A percentile compares a stretch with the other conserved stretches of the same genome.
These are phyloP conservation scores for Coenonympha glycerion DNA, from an alignment of 2,888 invertebrate species.

Conservation along the genomic window DNA sequence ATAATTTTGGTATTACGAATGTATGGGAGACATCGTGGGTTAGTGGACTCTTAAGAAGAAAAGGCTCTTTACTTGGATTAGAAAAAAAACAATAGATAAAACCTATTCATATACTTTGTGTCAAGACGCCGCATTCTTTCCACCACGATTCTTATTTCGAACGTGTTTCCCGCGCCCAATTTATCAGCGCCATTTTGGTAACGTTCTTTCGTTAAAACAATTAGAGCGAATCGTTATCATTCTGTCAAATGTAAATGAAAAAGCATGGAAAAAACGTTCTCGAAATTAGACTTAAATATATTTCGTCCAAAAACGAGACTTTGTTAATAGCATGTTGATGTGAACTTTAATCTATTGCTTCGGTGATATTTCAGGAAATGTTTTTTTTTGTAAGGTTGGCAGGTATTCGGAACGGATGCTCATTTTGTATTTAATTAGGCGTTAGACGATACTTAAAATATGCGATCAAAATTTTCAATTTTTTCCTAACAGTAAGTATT, in stretches of 20 bases:
- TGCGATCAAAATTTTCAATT: not conserved
- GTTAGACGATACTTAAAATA: conserved; percentile 2
- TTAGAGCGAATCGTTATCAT: conserved; percentile 60
- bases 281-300: conserved; percentile 26
- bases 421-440: not conserved
- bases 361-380: conserved; percentile 14
- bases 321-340: conserved; percentile 26
- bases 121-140: conserved; percentile 30
- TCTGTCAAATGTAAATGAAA: conserved; percentile 46
- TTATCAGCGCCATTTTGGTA: conserved; percentile 52
- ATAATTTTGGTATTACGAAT: no score
- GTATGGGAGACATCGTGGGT: no score
- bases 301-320: conserved; percentile 21
- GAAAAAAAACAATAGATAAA: not conserved
- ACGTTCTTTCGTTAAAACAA: conserved; percentile 67
- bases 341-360: conserved; percentile 14
- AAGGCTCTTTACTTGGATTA: no score
- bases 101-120: not conserved
- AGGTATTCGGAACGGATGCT: conserved; percentile 4
- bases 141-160: no score
- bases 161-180: conserved; percentile 48
- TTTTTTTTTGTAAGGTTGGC: conserved; percentile 12
- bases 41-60: no score
- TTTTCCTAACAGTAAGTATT: no score
- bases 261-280: no score